Evolutionary conservation across 2,797 vertebrate species (phyloP).

Genomic region (Lutjanus campechanus): DNA sequence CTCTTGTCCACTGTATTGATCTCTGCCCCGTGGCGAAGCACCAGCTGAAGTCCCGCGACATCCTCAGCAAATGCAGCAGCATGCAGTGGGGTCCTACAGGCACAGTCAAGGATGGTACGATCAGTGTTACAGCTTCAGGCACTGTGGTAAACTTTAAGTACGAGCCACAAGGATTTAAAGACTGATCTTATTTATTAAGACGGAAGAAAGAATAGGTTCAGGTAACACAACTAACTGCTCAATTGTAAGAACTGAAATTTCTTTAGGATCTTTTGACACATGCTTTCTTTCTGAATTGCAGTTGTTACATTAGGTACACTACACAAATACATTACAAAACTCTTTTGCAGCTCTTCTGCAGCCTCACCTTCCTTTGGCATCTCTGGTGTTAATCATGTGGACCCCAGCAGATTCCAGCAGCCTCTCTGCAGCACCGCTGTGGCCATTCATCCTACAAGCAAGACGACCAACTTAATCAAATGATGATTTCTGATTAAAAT

Average conservation of each 20-base stretch:
- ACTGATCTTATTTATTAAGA: not conserved
- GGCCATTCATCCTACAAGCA: constrained; percentile 92
- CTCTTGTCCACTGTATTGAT: constrained; percentile 91
- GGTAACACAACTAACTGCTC: not conserved
- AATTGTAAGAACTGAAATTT: not conserved
- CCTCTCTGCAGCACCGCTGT: constrained; percentile 94
- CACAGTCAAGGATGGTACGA: not conserved
- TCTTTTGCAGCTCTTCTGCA: not conserved
- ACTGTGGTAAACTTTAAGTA: not conserved
- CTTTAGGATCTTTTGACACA: not conserved
- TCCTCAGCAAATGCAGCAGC: constrained; percentile 96
- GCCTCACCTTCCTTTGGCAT: constrained; percentile 97
- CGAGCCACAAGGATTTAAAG: not conserved
- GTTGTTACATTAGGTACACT: too few relatives aligned
- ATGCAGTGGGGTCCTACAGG: constrained; percentile 93
- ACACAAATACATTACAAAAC: too few relatives aligned
- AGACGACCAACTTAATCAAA: not conserved
- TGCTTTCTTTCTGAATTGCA: not conserved
- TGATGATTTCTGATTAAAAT: not conserved
- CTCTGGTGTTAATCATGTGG: constrained; percentile 96
- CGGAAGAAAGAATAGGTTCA: not conserved
- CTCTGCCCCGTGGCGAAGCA: constrained; percentile 92
- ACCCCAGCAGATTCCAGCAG: constrained; percentile 89
- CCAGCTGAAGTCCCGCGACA: constrained; percentile 92
- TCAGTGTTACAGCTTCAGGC: constrained; percentile 33